Percentiles rank a stretch among this genome's conserved stretches.
Conservation (phyloP, 2,113 vertebrate genomes). For the Tachysurus fulvidraco region DNA sequence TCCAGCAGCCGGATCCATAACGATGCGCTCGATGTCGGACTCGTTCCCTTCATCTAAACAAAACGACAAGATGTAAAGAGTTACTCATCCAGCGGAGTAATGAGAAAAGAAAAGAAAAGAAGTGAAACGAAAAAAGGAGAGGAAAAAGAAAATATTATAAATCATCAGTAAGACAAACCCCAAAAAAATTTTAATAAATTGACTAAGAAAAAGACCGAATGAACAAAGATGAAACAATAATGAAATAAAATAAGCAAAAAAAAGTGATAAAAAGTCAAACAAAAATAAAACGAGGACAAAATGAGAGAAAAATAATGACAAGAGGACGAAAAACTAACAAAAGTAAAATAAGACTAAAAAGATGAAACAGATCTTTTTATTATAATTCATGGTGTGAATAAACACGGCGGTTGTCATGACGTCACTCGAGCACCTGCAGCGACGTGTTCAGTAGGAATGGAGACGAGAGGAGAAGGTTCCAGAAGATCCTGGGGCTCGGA, state of each 20-base stretch:
- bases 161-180: too few species aligned
- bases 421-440: constrained; percentile 26
- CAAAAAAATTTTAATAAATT: too few species aligned
- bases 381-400: background rate
- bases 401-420: background rate
- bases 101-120: background rate
- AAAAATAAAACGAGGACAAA: background rate
- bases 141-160: too few species aligned
- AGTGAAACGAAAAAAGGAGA: background rate
- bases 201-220: background rate
- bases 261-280: background rate
- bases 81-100: background rate
- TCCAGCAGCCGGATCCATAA: constrained; percentile 37
- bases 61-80: background rate
- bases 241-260: background rate
- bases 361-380: too few species aligned
- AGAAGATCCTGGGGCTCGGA: constrained; percentile 1
- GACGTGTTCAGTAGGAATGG: constrained; percentile 14
- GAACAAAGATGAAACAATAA: background rate
- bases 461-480: constrained; percentile 36
- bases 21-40: constrained; percentile 55
- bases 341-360: background rate
- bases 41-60: constrained; percentile 58
- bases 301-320: background rate
- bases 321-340: background rate